These are phyloP conservation scores for Trogon surrucura DNA, from an alignment of 2,113 vertebrate species.

Conservation along the genomic window DNA sequence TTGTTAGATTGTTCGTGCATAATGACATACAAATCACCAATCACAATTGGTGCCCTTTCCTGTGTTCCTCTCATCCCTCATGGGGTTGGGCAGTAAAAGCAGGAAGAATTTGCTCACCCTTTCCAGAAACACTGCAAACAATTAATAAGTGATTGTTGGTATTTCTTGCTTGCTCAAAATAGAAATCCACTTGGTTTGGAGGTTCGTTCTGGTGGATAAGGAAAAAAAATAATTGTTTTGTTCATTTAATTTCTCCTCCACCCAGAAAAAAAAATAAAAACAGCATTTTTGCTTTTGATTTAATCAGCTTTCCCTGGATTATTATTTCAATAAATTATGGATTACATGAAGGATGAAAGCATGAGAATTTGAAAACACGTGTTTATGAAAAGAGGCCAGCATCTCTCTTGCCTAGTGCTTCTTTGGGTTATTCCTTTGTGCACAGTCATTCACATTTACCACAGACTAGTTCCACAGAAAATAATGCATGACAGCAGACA, in stretches of 20 bases:
- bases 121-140: not conserved
- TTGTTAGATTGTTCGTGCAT: not conserved
- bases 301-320: not conserved
- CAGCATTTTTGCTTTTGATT: not conserved
- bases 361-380: not conserved
- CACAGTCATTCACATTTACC: not conserved
- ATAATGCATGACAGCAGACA: not conserved
- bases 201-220: not conserved
- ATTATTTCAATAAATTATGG: not conserved
- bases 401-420: not conserved
- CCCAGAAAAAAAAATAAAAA: not conserved
- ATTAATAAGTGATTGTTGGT: not conserved
- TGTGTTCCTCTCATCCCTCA: not conserved
- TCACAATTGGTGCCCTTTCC: not conserved
- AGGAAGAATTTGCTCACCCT: not conserved
- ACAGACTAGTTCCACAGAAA: not conserved
- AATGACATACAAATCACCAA: not conserved
- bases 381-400: not conserved
- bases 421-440: not conserved
- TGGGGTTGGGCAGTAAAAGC: not conserved
- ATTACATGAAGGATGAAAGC: not conserved
- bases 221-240: not conserved
- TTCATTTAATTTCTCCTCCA: not conserved
- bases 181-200: not conserved
- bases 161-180: not conserved